A percentile compares a stretch with the other conserved stretches of the same genome.
These are phyloP conservation scores for Apodemia zela DNA, from an alignment of 2,888 invertebrate species.

Conservation along the genomic window DNA sequence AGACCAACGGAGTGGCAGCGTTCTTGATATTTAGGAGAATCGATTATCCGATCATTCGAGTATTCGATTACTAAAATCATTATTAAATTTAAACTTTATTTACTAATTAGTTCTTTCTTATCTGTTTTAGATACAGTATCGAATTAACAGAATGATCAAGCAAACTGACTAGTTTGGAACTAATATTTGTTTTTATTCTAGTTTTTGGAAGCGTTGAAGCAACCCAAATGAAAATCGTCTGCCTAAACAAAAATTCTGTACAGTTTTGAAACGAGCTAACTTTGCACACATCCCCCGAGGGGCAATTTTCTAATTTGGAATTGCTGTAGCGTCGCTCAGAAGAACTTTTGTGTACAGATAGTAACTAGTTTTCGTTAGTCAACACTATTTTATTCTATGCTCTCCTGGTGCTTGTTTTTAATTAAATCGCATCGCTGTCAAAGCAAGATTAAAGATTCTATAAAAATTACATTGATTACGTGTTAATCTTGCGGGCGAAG, in stretches of 20 bases:
- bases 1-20: no score
- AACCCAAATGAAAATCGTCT: background rate
- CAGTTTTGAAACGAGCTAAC: slow-evolving; percentile 29
- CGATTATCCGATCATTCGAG: no score
- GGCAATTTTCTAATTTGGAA: slow-evolving; percentile 12
- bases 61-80: no score
- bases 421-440: background rate
- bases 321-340: background rate
- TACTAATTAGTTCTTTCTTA: no score
- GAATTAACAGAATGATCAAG: no score
- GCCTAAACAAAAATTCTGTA: background rate
- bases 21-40: no score
- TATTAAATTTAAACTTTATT: no score
- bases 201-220: background rate
- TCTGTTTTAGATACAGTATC: no score
- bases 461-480: no score
- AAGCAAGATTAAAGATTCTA: no score
- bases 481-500: no score
- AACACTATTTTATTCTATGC: background rate
- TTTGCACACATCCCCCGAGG: slow-evolving; percentile 21
- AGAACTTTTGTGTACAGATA: background rate
- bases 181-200: background rate
- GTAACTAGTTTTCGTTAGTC: slow-evolving; percentile 15
- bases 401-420: background rate
- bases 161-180: no score